Base-by-base conservation (phyloP, 2,797 vertebrate species). In the Poliocrania exsul region DNA sequence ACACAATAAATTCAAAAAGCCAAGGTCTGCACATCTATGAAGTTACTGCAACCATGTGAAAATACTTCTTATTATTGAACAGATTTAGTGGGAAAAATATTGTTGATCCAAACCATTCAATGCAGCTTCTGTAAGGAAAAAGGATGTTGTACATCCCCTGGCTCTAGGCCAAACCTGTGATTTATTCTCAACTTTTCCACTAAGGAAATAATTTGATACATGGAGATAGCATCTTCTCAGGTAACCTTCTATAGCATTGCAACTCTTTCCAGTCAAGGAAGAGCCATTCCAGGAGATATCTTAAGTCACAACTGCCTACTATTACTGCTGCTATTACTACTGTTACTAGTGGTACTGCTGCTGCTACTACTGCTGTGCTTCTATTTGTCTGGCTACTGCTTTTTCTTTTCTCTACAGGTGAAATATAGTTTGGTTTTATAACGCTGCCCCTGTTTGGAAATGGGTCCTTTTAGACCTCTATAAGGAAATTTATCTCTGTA, bases 281-380 rank as follows among this genome's bases (percentile, higher is more conserved):
- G 13, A 69, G 11, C 12, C 42, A 28, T 9, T 61, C 38, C 42
- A 38, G n/a, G 17, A 69, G 49, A 33, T 18, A 74, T 4, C 13
- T 75, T 21, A 81, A 88, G 25, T 28, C 31, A 53, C 13, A 78
- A 11, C 6, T 26, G 14, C 58, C 56, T 64, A 21, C 8, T 66
- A 6, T 35, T 58, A 17, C 29, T 58, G 16, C 21, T 85, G 5
- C 16, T 56, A 23, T 7, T 37, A 21, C 35, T 60, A 7, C 8
- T 42, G 5, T 14, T 69, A 4, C 3, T 29, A 3, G 5, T 49
- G 1, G 20, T n/a, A 4, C 4, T 54, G 3, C 26, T 64, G 2
- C 13, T 65, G 0, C 33, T 38, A 7, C 38, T 49, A 1, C 29
- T 54, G 19, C 24, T 47, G 5, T 16, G 5, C 28, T 75, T 44